phyloP scores from a whole-genome alignment of 2,888 invertebrate species.

The Gortyna flavago region DNA sequence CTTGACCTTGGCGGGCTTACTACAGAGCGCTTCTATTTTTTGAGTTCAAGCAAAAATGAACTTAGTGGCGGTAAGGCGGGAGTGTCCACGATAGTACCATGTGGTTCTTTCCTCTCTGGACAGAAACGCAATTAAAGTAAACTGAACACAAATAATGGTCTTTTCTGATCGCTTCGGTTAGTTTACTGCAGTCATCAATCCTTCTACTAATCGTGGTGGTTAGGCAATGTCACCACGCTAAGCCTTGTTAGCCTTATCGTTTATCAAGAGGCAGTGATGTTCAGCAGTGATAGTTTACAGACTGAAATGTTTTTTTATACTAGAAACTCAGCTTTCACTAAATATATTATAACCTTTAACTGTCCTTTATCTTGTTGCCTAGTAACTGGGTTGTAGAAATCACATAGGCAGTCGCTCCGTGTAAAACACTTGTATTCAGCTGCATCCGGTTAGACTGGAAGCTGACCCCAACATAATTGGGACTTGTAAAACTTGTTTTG shows the following conservation, averaged over 20 bases:
- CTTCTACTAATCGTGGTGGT: neutral
- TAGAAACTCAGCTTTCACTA: too few species aligned
- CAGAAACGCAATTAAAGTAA: neutral
- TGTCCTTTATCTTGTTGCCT: too few species aligned
- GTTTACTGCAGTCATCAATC: slow-evolving; percentile 9
- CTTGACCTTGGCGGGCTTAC: too few species aligned
- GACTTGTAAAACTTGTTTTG: neutral
- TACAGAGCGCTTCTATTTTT: too few species aligned
- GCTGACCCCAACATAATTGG: neutral
- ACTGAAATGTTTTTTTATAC: neutral
- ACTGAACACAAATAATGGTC: too few species aligned
- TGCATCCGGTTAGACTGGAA: neutral
- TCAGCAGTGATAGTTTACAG: neutral
- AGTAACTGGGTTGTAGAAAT: too few species aligned
- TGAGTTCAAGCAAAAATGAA: too few species aligned
- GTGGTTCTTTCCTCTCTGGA: neutral
- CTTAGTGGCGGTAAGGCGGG: too few species aligned
- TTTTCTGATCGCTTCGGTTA: neutral
- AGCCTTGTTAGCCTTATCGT: neutral
- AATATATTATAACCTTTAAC: too few species aligned
- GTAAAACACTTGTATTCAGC: neutral
- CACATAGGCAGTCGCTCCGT: too few species aligned
- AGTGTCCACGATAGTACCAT: too few species aligned
- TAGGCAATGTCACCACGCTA: neutral
- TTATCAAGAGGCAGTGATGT: neutral